Evolutionary conservation across 1,140 invertebrate species (phyloP).

Genomic region (Trialeurodes vaporariorum): DNA sequence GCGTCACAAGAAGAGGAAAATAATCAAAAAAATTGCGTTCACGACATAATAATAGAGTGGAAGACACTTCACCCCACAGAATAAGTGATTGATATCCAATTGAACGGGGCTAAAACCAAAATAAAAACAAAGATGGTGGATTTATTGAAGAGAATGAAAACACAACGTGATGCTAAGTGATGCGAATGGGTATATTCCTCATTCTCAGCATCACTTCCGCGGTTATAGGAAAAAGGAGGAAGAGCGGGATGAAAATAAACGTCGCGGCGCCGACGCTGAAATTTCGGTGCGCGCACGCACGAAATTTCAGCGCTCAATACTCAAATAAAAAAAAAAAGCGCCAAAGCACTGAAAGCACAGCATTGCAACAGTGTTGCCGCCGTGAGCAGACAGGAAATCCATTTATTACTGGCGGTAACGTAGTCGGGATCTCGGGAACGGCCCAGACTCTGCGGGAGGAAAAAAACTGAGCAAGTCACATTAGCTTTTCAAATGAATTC

Average conservation of each 20-base stretch:
- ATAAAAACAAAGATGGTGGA: neutral
- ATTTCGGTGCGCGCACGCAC: neutral
- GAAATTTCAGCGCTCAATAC: neutral
- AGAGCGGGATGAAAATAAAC: neutral
- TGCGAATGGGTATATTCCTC: too few relatives aligned
- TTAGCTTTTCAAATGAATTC: too few relatives aligned
- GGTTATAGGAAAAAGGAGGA: neutral
- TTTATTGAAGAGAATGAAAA: neutral
- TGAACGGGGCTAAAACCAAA: neutral
- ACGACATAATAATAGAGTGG: neutral
- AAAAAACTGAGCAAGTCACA: too few relatives aligned
- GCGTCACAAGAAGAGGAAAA: neutral
- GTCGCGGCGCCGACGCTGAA: too few relatives aligned
- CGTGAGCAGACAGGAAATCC: too few relatives aligned
- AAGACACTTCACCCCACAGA: neutral
- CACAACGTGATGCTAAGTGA: too few relatives aligned
- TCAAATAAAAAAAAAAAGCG: too few relatives aligned
- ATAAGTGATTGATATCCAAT: neutral
- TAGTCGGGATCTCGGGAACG: too few relatives aligned
- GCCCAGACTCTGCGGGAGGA: too few relatives aligned
- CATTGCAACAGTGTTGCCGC: too few relatives aligned
- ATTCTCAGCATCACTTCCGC: neutral
- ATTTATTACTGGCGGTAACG: too few relatives aligned
- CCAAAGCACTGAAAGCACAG: too few relatives aligned
- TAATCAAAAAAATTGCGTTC: neutral